Evolutionary conservation across 1,140 invertebrate species (phyloP).

Genomic region (Pantala flavescens): DNA sequence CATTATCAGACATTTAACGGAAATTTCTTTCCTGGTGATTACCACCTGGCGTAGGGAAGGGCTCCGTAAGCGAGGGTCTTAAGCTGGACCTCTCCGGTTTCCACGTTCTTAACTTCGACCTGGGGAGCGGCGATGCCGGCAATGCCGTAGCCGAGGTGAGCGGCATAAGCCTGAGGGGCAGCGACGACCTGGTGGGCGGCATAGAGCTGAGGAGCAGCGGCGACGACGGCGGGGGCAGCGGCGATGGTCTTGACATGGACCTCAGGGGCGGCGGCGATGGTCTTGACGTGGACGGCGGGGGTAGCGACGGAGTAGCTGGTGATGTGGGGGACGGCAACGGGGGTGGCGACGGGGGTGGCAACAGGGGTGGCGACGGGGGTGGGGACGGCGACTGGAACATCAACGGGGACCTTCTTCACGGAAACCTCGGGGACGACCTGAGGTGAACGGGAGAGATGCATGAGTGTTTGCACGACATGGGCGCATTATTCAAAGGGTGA

Average conservation of each 20-base stretch:
- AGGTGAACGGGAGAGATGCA: background rate
- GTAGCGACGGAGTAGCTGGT: background rate
- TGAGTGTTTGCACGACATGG: no score
- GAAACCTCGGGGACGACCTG: background rate
- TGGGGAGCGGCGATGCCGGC: background rate
- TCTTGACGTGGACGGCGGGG: background rate
- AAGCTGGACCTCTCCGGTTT: background rate
- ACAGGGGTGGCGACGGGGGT: background rate
- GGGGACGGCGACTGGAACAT: background rate
- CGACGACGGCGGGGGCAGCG: background rate
- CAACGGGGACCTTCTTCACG: slow-evolving; percentile 1
- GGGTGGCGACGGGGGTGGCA: background rate
- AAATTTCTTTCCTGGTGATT: background rate
- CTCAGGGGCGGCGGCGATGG: background rate
- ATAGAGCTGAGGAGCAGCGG: background rate
- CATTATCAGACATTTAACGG: background rate
- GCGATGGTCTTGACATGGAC: no score
- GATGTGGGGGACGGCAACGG: background rate
- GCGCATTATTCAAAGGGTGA: no score
- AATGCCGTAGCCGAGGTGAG: background rate
- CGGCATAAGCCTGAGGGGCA: background rate
- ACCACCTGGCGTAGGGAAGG: background rate
- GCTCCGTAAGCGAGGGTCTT: background rate
- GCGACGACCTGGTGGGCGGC: background rate
- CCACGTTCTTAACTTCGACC: background rate